phyloP scores from a whole-genome alignment of 1,140 invertebrate genomes.

The Ridgeia piscesae region DNA sequence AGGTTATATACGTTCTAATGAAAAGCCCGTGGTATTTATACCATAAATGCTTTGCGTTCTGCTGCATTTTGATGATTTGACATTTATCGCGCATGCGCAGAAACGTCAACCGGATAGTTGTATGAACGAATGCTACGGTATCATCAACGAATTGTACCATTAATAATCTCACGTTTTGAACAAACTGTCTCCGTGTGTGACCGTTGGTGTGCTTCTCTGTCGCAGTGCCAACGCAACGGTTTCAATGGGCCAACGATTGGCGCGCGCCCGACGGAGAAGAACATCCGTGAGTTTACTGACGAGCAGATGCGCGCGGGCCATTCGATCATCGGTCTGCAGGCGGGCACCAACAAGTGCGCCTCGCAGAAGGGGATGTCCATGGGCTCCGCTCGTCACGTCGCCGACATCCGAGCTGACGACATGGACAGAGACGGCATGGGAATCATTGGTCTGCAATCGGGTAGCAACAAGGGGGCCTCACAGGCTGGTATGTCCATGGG shows the following conservation, averaged over 20 bases:
- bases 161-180: too few relatives aligned
- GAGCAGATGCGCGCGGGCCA: constrained; percentile 88
- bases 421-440: background rate
- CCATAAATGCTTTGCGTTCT: too few relatives aligned
- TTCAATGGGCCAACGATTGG: constrained; percentile 78
- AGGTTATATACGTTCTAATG: too few relatives aligned
- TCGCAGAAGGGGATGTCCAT: constrained; percentile 59
- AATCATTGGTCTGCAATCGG: constrained; percentile 71
- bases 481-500: constrained; percentile 66
- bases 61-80: too few relatives aligned
- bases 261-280: constrained; percentile 90
- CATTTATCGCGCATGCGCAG: too few relatives aligned
- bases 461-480: constrained; percentile 78
- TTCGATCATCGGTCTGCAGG: constrained; percentile 87
- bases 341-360: constrained; percentile 84
- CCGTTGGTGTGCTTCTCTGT: constrained; percentile 51
- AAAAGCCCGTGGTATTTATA: too few relatives aligned
- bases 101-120: too few relatives aligned
- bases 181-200: background rate
- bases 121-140: background rate
- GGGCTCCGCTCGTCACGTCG: constrained; percentile 65
- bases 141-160: too few relatives aligned
- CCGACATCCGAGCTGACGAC: constrained; percentile 23
- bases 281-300: constrained; percentile 76
- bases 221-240: constrained; percentile 70